Percentiles rank a stretch among this genome's conserved stretches.
phyloP scores from a whole-genome alignment of 2,797 vertebrate genomes.

The Apodemus agrarius region DNA sequence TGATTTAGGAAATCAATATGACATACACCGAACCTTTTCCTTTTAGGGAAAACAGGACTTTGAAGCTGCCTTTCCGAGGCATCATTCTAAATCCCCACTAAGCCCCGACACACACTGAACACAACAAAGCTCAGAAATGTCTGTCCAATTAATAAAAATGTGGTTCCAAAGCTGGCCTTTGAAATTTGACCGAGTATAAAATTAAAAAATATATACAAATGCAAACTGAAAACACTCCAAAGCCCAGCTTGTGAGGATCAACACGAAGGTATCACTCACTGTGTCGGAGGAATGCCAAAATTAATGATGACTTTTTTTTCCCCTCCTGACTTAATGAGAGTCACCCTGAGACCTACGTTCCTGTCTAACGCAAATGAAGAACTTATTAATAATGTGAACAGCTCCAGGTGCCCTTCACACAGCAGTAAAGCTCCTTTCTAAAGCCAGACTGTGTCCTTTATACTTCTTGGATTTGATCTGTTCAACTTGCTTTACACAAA shows the following conservation, averaged over 20 bases:
- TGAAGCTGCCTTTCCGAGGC: constrained; percentile 48
- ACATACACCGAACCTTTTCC: constrained; percentile 38
- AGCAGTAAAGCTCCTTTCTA: background rate
- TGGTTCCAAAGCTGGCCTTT: constrained; percentile 44
- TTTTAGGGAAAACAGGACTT: constrained; percentile 68
- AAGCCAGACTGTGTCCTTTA: constrained; percentile 57
- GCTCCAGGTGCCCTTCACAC: constrained; percentile 22
- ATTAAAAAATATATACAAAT: constrained; percentile 52
- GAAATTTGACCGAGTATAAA: constrained; percentile 3
- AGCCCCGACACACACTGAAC: background rate
- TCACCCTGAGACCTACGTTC: constrained; percentile 37
- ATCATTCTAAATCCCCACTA: constrained; percentile 56
- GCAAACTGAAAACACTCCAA: constrained; percentile 43
- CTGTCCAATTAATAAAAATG: constrained; percentile 54
- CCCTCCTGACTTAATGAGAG: constrained; percentile 17
- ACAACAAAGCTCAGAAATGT: background rate
- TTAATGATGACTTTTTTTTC: constrained; percentile 3
- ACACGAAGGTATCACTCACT: background rate
- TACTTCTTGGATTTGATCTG: constrained; percentile 59
- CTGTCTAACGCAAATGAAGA: constrained; percentile 49
- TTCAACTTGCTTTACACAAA: constrained; percentile 55
- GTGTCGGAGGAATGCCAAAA: constrained; percentile 38
- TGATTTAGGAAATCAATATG: constrained; percentile 72
- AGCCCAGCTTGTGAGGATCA: constrained; percentile 26
- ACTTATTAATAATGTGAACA: constrained; percentile 60